phyloP scores from a whole-genome alignment of 2,888 invertebrate species.

The Drosophila birchii region DNA sequence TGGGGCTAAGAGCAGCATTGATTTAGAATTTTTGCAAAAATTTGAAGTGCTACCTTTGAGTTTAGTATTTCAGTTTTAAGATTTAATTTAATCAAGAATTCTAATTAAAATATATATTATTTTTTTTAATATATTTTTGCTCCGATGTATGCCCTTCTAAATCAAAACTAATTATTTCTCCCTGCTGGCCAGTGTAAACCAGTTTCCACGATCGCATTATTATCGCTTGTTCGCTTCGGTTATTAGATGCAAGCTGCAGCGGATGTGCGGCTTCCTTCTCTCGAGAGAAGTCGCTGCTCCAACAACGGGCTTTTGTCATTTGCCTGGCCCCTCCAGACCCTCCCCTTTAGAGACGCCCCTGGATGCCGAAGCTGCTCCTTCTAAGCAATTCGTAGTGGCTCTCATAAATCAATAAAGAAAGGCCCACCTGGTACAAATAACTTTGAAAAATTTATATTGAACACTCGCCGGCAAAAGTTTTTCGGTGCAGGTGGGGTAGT shows the following conservation, averaged over 20 bases:
- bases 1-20: not conserved
- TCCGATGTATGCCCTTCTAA: not conserved
- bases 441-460: slow-evolving; percentile 72
- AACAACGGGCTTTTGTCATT: slow-evolving; percentile 66
- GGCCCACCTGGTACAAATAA: slow-evolving; percentile 73
- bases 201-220: slow-evolving; percentile 66
- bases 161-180: slow-evolving; percentile 50
- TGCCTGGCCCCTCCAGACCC: slow-evolving; percentile 31
- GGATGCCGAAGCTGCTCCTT: slow-evolving; percentile 9
- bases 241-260: slow-evolving; percentile 77
- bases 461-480: slow-evolving; percentile 42
- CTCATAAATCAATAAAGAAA: slow-evolving; percentile 74
- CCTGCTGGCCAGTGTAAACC: slow-evolving; percentile 56
- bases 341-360: slow-evolving; percentile 5
- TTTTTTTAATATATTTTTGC: not conserved
- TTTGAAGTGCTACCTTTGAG: too few relatives aligned
- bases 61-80: too few relatives aligned
- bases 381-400: slow-evolving; percentile 43
- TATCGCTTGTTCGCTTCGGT: slow-evolving; percentile 65
- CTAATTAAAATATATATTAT: too few relatives aligned
- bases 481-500: slow-evolving; percentile 8
- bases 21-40: too few relatives aligned
- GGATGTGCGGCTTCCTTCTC: slow-evolving; percentile 74
- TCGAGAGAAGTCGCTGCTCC: not conserved
- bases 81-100: too few relatives aligned